Base-by-base conservation (phyloP, 1,140 invertebrate species). In the Brachionus manjavacas region DNA sequence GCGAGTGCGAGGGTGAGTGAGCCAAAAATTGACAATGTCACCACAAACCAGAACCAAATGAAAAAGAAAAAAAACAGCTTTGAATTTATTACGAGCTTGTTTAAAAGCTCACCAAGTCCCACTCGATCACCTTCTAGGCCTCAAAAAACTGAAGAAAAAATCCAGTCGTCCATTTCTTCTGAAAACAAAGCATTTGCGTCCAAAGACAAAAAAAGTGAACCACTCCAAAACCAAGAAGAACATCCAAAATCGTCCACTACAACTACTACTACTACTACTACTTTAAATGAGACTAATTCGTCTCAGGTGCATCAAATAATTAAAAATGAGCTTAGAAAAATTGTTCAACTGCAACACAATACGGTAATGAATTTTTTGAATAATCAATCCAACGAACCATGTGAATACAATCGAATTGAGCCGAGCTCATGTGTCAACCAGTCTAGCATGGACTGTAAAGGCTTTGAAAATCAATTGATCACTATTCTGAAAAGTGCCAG, bases 321-420 rank as follows among this genome's bases (percentile, higher is more conserved):
- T 11, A 60, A 23, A 60, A 23, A 68, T 20, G 79, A 81, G 20
- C 28, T 81, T 4, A 81, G 25, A 14, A 60, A 43, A 81, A 64
- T 81, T 7, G 79, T 81, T 60, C 79, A 81, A 81, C 23, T 81
- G 12, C 52, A 81, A 28, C 79, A 81, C 39, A 25, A 60, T 46
- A 81, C 79, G 6, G 52, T 81, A 1, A 81, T 81, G 79, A 81
- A 64, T 46, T 81, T 35, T 31, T 81, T 81, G 6, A 81, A 81
- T 8, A 23, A 46, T 81, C 14, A 64, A 41, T 14, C 79, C n/a
- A 49, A 31, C 2, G 52, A 35, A 35, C 31, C 39, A 35, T 2
- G n/a, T n/a, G n/a, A n/a, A n/a, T n/a, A n/a, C n/a, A n/a, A n/a
- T n/a, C n/a, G n/a, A n/a, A n/a, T n/a, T n/a, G n/a, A n/a, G n/a